phyloP scores from a whole-genome alignment of 2,888 invertebrate genomes.

The Scotopteryx bipunctaria region DNA sequence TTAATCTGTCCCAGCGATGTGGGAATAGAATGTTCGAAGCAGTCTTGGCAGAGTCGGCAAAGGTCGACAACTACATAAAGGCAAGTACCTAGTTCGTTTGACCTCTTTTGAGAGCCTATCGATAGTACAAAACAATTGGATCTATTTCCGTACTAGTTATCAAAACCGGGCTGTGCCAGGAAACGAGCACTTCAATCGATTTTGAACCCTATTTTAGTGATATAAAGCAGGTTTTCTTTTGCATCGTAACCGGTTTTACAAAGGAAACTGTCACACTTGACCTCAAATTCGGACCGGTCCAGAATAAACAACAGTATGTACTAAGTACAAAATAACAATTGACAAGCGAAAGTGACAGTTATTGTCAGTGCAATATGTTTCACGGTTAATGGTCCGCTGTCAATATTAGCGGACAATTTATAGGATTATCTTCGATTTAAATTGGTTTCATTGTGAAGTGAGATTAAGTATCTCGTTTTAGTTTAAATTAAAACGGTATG shows the following conservation, averaged over 20 bases:
- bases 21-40: no score
- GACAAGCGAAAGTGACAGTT: constrained; percentile 37
- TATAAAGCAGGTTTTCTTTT: constrained; percentile 20
- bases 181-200: constrained; percentile 14
- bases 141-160: constrained; percentile 32
- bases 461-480: constrained; percentile 1
- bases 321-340: constrained; percentile 24
- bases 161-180: constrained; percentile 23
- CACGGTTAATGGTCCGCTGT: constrained; percentile 29
- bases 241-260: constrained; percentile 14
- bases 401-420: constrained; percentile 31
- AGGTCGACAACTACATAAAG: no score
- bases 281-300: constrained; percentile 44
- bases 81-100: constrained; percentile 6
- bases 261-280: constrained; percentile 54
- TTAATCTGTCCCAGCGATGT: no score
- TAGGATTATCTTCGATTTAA: constrained; percentile 18
- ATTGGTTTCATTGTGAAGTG: constrained; percentile 12
- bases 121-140: constrained; percentile 29
- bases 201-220: constrained; percentile 28
- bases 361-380: constrained; percentile 32
- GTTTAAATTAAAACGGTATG: constrained; percentile 2
- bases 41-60: no score
- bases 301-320: constrained; percentile 40
- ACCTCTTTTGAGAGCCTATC: constrained; percentile 5